These are phyloP conservation scores for Ophioninae sp. DNA, from an alignment of 2,888 invertebrate species.

Conservation along the genomic window DNA sequence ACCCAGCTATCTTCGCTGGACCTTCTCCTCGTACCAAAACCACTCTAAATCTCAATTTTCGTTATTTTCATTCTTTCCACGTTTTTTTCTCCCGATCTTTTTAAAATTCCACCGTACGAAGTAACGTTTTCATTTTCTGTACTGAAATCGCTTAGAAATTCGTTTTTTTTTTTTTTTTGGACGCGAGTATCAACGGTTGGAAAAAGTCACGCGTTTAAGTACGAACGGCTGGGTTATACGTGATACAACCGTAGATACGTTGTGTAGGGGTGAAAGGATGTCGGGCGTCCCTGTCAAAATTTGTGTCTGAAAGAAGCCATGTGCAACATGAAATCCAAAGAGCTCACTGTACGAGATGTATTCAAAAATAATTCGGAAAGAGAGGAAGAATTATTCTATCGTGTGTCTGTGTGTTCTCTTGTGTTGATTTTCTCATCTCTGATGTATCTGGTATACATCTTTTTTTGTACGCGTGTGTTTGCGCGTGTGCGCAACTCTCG, in stretches of 20 bases:
- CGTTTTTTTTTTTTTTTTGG: not conserved
- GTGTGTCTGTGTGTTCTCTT: not conserved
- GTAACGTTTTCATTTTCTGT: not conserved
- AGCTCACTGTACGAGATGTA: conserved; percentile 27
- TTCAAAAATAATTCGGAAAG: conserved; percentile 41
- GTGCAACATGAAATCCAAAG: conserved; percentile 52
- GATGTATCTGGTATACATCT: not conserved
- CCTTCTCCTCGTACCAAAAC: conserved; percentile 16
- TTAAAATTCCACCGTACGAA: not conserved
- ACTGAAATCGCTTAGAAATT: not conserved
- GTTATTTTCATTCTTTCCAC: not conserved
- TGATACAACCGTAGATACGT: not conserved
- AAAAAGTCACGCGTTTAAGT: not conserved
- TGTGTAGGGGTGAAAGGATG: conserved; percentile 16
- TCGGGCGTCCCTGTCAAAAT: conserved; percentile 18
- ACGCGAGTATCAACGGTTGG: not conserved
- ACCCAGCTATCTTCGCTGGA: conserved; percentile 47
- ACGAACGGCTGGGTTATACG: not conserved
- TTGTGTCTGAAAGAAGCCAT: conserved; percentile 40
- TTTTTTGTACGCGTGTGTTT: not conserved
- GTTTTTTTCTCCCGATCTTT: not conserved
- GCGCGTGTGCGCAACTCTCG: too few species aligned
- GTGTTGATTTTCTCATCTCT: not conserved
- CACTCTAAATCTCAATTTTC: conserved; percentile 7
- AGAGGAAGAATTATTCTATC: not conserved